Evolutionary conservation across 2,888 invertebrate genomes (phyloP).

Genomic region (Chymomyza procnemis): DNA sequence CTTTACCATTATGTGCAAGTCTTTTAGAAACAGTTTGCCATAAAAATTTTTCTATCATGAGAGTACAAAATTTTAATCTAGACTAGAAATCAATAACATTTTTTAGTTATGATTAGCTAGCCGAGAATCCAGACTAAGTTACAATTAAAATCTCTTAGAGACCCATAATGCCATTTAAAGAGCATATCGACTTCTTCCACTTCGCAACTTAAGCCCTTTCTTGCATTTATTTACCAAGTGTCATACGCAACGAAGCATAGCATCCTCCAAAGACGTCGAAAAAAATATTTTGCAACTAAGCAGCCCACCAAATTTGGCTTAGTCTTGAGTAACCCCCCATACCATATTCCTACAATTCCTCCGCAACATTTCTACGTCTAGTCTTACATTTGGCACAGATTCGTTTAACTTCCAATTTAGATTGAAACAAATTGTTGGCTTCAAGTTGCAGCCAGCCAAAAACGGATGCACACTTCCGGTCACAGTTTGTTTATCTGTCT

Average conservation of each 20-base stretch:
- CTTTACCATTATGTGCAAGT: too few relatives aligned
- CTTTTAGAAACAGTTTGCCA: too few relatives aligned
- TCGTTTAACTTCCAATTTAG: constrained; percentile 52
- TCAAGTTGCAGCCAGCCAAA: constrained; percentile 36
- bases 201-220: not conserved
- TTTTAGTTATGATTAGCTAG: too few relatives aligned
- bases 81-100: too few relatives aligned
- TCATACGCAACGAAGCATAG: constrained; percentile 58
- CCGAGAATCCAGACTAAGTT: too few relatives aligned
- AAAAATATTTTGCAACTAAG: constrained; percentile 36
- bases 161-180: not conserved
- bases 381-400: constrained; percentile 63
- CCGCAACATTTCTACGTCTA: constrained; percentile 25
- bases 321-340: not conserved
- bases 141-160: too few relatives aligned
- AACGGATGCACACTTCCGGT: constrained; percentile 64
- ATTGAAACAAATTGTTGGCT: constrained; percentile 50
- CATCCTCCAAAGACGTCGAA: constrained; percentile 44
- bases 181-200: not conserved
- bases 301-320: constrained; percentile 13
- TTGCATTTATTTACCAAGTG: constrained; percentile 50
- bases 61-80: too few relatives aligned
- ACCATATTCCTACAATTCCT: constrained; percentile 37
- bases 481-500: constrained; percentile 4
- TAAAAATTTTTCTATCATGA: too few relatives aligned